These are phyloP conservation scores for Phocides pigmalion DNA, from an alignment of 1,140 invertebrate genomes.

Conservation along the genomic window DNA sequence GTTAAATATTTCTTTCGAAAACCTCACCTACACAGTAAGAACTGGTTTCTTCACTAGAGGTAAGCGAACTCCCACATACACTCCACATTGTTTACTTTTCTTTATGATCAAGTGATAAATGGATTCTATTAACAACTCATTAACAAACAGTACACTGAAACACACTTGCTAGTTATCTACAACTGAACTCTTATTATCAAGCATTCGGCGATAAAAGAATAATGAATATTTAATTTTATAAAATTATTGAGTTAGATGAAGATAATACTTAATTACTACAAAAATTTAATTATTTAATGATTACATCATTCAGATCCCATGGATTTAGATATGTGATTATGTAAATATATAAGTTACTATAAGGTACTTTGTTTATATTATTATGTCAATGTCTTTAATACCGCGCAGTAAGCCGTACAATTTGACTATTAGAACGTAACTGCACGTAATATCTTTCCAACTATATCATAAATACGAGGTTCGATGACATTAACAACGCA, in stretches of 20 bases:
- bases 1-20: conserved; percentile 70
- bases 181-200: conserved; percentile 47
- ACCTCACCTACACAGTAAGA: conserved; percentile 64
- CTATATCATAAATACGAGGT: not conserved
- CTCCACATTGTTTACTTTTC: conserved; percentile 25
- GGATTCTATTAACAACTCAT: conserved; percentile 35
- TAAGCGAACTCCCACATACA: conserved; percentile 40
- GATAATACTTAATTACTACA: too few relatives aligned
- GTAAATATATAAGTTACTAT: too few relatives aligned
- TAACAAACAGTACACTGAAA: conserved; percentile 34
- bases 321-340: too few relatives aligned
- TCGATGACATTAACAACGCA: not conserved
- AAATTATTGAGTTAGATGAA: not conserved
- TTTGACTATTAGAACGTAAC: conserved; percentile 23
- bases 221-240: conserved; percentile 27
- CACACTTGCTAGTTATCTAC: conserved; percentile 43
- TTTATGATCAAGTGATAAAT: conserved; percentile 40
- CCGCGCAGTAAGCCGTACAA: not conserved
- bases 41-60: conserved; percentile 59
- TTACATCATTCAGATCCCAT: not conserved
- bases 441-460: conserved; percentile 4
- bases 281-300: not conserved
- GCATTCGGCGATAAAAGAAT: conserved; percentile 45
- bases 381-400: not conserved
- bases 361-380: too few relatives aligned